A percentile compares a stretch with the other conserved stretches of the same genome.
These are phyloP conservation scores for Hemibagrus wyckioides DNA, from an alignment of 2,113 vertebrate species.

Conservation along the genomic window DNA sequence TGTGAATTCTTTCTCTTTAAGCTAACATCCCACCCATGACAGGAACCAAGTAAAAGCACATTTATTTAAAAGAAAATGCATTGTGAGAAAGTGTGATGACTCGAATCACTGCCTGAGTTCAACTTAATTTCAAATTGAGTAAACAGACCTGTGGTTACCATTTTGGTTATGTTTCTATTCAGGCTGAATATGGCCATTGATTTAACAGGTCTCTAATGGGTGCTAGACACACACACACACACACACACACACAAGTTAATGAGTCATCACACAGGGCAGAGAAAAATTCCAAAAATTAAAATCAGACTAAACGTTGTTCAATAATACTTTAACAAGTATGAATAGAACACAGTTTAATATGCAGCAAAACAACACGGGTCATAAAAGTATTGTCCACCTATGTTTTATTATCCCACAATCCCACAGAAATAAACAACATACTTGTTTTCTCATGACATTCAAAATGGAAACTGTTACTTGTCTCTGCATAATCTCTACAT, in stretches of 20 bases:
- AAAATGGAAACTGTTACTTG: constrained; percentile 69
- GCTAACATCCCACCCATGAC: constrained; percentile 60
- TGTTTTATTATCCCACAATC: constrained; percentile 11
- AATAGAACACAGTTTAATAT: not conserved
- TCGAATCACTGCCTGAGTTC: constrained; percentile 58
- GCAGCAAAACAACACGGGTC: not conserved
- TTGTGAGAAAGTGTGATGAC: constrained; percentile 70
- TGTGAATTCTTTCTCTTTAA: constrained; percentile 56
- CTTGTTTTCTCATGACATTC: constrained; percentile 63
- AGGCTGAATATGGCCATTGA: constrained; percentile 52
- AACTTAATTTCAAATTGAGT: constrained; percentile 70
- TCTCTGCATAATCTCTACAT: constrained; percentile 67
- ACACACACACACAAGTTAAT: not conserved
- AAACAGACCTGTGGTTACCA: constrained; percentile 71
- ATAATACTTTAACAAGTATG: constrained; percentile 13
- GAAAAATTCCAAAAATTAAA: not conserved
- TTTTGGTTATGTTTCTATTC: constrained; percentile 67
- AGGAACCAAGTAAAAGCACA: constrained; percentile 69
- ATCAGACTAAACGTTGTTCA: constrained; percentile 16
- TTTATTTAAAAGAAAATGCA: constrained; percentile 70
- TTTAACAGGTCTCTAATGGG: constrained; percentile 60
- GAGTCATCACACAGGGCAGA: constrained; percentile 32
- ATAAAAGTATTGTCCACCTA: constrained; percentile 30
- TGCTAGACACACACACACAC: constrained; percentile 17
- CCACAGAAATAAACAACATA: constrained; percentile 23